A percentile compares a stretch with the other conserved stretches of the same genome.
Evolutionary conservation across 2,797 vertebrate species (phyloP).

Genomic region (Philypnodon macrostomus): DNA sequence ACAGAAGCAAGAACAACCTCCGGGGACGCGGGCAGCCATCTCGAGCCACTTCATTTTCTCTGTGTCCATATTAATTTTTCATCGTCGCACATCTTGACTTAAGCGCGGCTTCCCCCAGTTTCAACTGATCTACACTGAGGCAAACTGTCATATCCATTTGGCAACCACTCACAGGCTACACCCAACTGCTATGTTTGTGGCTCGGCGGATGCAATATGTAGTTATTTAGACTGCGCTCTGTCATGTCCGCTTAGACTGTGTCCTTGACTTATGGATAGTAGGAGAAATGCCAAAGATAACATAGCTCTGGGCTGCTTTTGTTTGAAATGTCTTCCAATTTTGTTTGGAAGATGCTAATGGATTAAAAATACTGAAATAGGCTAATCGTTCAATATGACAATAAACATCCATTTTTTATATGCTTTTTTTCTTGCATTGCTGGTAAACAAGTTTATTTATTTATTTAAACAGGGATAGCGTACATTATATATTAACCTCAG

Average conservation of each 20-base stretch:
- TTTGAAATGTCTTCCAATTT: constrained; percentile 47
- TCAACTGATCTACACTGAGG: constrained; percentile 75
- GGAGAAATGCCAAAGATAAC: constrained; percentile 51
- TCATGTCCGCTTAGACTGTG: constrained; percentile 48
- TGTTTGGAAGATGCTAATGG: constrained; percentile 23
- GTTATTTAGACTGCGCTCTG: constrained; percentile 63
- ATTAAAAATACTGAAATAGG: neutral
- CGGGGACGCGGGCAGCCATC: constrained; percentile 76
- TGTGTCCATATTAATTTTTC: constrained; percentile 87
- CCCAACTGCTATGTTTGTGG: constrained; percentile 69
- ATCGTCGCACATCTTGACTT: constrained; percentile 77
- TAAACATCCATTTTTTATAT: too few relatives aligned
- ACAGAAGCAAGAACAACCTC: constrained; percentile 79
- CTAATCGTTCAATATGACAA: too few relatives aligned
- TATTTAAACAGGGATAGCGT: too few relatives aligned
- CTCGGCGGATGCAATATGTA: constrained; percentile 47
- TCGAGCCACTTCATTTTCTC: constrained; percentile 82
- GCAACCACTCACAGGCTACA: constrained; percentile 71
- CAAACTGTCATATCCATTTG: constrained; percentile 70
- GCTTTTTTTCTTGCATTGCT: neutral
- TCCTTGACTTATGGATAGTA: constrained; percentile 66
- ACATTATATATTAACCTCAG: too few relatives aligned
- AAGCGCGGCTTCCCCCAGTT: constrained; percentile 74
- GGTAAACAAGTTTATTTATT: neutral
- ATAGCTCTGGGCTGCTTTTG: constrained; percentile 39